Evolutionary conservation across 1,140 invertebrate species (phyloP), one percentile per base, ranked within the genome.

Genomic region (Drosophila mojavensis): DNA sequence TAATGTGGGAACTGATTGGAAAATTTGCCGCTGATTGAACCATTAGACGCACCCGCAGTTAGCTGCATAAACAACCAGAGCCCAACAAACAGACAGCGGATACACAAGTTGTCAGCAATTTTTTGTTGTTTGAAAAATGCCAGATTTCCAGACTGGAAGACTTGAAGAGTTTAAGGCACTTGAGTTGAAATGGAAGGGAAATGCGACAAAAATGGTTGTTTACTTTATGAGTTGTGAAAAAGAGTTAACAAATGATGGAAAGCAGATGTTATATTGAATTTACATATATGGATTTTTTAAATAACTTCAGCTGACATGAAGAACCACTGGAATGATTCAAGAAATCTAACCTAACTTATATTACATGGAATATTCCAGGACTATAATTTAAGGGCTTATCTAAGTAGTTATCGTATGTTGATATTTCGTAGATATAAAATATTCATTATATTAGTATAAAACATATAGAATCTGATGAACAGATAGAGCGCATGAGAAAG

Each of bases 1-100:
- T 88, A 88, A 88, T 88, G 83, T 88, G 83, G 83, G 83, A 88
- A 86, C 70, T 54, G 69, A 73, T 67, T 80, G 62, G 67, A 63
- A 67, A 77, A 88, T 75, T 69, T 53, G 60, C 55, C 30, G 83
- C 43, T 77, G 83, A 88, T 88, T 88, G 83, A 89, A 84, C 75
- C 47, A 83, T 78, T 60, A 76, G 79, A 81, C 54, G 66, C 67
- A 63, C 28, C 47, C 64, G 51, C 54, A 55, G 47, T 59, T 45
- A 9, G 17, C n/a, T 15, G 56, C 28, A 26, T 20, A 58, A 66
- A 39, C 51, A 45, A 26, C 47, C 10, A 45, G 13, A 20, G 30
- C 3, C 47, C 39, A 54, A 2, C 39, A 28, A 39, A 54, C 13
- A 4, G 39, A 17, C 30, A 33, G 53, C 54, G 36, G 30, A 62